Conservation (phyloP, 2,797 vertebrate genomes). For the Steatocranus sp. region DNA sequence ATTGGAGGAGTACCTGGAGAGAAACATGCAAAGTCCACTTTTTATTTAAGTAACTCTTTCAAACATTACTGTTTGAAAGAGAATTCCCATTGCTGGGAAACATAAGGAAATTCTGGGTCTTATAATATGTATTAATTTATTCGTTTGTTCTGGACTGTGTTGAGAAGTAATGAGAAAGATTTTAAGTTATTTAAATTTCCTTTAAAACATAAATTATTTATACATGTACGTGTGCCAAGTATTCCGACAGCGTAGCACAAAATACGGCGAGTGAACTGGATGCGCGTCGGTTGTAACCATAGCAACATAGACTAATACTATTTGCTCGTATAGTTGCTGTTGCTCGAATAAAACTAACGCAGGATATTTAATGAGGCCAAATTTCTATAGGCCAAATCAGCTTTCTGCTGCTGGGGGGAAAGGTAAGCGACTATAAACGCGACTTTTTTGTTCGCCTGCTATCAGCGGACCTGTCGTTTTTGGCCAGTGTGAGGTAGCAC, state of each 20-base stretch:
- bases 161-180: background rate
- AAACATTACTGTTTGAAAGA: background rate
- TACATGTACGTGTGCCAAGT: background rate
- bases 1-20: background rate
- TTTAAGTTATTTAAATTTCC: background rate
- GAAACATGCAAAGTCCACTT: background rate
- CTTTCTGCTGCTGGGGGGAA: background rate
- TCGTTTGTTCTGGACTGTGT: background rate
- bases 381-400: background rate
- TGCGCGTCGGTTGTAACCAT: conserved; percentile 62
- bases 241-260: background rate
- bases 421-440: conserved; percentile 18
- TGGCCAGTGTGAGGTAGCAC: background rate
- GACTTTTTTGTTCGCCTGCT: background rate
- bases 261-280: conserved; percentile 9
- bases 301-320: conserved; percentile 32
- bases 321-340: conserved; percentile 32
- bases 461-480: background rate
- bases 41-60: background rate
- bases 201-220: background rate
- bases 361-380: background rate
- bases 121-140: background rate
- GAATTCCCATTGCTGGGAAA: background rate
- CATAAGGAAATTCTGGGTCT: background rate
- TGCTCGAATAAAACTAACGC: background rate